phyloP scores from a whole-genome alignment of 2,113 vertebrate species.

The Apteryx mantelli region DNA sequence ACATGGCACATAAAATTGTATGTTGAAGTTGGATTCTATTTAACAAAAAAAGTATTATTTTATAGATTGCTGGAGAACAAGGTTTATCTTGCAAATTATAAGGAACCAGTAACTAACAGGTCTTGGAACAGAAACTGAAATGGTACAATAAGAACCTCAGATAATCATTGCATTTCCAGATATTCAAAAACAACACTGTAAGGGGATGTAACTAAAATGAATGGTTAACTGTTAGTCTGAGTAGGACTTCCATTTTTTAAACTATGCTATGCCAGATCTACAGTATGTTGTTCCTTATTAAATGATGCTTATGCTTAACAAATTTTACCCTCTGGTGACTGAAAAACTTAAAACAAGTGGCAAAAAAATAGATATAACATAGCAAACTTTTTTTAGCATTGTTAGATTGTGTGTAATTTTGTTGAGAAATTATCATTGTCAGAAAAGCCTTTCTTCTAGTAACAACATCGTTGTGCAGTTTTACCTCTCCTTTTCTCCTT shows the following conservation, averaged over 20 bases:
- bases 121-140: not conserved
- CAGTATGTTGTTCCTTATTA: not conserved
- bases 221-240: slow-evolving; percentile 14
- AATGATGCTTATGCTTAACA: not conserved
- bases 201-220: not conserved
- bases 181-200: not conserved
- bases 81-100: not conserved
- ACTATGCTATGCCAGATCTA: not conserved
- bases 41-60: not conserved
- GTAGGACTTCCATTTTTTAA: not conserved
- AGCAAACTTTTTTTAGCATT: not conserved
- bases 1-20: not conserved
- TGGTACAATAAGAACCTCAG: not conserved
- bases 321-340: not conserved
- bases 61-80: not conserved
- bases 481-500: not conserved
- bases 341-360: not conserved
- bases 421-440: not conserved
- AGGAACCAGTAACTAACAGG: not conserved
- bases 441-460: not conserved
- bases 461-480: not conserved
- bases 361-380: not conserved
- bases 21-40: not conserved
- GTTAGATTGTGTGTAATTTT: not conserved
- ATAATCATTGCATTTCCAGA: slow-evolving; percentile 11